Base-by-base conservation (phyloP, 1,140 invertebrate species). In the Drosophila chauvacae region DNA sequence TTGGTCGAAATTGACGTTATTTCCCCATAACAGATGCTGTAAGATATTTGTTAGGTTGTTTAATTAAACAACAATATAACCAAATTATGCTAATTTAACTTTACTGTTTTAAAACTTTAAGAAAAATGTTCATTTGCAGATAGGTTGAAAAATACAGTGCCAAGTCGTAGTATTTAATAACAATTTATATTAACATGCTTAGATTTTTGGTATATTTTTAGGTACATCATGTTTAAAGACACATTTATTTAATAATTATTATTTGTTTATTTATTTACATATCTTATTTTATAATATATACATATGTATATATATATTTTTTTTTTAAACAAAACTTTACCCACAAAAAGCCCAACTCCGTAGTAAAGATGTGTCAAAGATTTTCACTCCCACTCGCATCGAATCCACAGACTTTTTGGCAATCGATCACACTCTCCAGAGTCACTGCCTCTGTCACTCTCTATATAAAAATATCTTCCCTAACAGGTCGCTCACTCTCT, bases 401-500 rank as follows among this genome's bases (percentile, higher is more conserved):
- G n/a, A 61, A 59, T 26, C 44, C 14, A 20, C 51, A 45, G 45
- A 61, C 51, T 37, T 80, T 85, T 77, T 70, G 82, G 77, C 74
- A 61, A 73, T 56, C 63, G 30, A 63, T 59, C 59, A 47, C 65
- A 20, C 77, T 41, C 53, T 57, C 45, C 26, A 13, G 7, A 26
- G 37, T 11, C 35, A 23, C 23, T 33, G n/a, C 44, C 20, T 23
- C 33, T 47, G 55, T 48, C 23, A 20, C 33, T 44, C 55, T 51
- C 33, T 53, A 7, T 42, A 44, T 60, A 39, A 57, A 45, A 13
- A 23, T 60, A 28, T 69, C 45, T 45, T 64, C 58, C 47, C 42
- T 42, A 28, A 30, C 56, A 39, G 37, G 18, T 71, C 20, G 48
- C 59, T 45, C 62, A 55, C 59, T 81, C 47, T 81, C 50, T 41